A percentile compares a stretch with the other conserved stretches of the same genome.
Evolutionary conservation across 1,140 invertebrate genomes (phyloP).

Genomic region (Ostrea denselamellosa): DNA sequence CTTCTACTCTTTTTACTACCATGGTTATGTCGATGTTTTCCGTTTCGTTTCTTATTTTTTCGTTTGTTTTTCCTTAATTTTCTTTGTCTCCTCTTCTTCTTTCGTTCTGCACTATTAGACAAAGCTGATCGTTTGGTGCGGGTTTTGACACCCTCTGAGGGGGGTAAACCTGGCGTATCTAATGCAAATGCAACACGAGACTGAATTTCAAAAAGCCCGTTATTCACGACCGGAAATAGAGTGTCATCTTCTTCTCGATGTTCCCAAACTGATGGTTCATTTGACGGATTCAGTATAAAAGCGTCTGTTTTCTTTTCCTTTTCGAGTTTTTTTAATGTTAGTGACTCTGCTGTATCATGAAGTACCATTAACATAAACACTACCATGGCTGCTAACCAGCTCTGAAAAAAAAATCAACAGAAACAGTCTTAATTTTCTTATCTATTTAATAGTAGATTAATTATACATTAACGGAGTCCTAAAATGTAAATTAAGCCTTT

Average conservation of each 20-base stretch:
- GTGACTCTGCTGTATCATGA: background rate
- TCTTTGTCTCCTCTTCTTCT: background rate
- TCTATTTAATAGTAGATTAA: background rate
- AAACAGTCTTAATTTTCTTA: background rate
- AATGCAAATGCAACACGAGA: conserved; percentile 42
- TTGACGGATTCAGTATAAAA: background rate
- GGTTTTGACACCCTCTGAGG: conserved; percentile 14
- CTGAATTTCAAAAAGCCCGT: conserved; percentile 26
- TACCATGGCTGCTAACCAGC: background rate
- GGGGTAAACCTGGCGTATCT: conserved; percentile 33
- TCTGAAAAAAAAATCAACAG: background rate
- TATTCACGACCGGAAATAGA: conserved; percentile 41
- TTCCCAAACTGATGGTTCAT: conserved; percentile 41
- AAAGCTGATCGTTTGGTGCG: background rate
- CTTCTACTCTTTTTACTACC: conserved; percentile 20
- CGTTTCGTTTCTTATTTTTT: conserved; percentile 36
- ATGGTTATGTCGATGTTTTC: conserved; percentile 16
- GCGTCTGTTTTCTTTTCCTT: background rate
- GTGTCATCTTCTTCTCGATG: conserved; percentile 41
- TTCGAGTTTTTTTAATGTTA: background rate
- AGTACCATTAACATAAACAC: background rate
- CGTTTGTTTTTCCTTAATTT: conserved; percentile 18
- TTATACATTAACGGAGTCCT: too few species aligned
- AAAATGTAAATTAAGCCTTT: too few species aligned
- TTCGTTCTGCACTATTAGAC: background rate